Evolutionary conservation across 2,113 vertebrate genomes (phyloP), one percentile per base, ranked within the genome.

Genomic region (Oostethus manadensis): DNA sequence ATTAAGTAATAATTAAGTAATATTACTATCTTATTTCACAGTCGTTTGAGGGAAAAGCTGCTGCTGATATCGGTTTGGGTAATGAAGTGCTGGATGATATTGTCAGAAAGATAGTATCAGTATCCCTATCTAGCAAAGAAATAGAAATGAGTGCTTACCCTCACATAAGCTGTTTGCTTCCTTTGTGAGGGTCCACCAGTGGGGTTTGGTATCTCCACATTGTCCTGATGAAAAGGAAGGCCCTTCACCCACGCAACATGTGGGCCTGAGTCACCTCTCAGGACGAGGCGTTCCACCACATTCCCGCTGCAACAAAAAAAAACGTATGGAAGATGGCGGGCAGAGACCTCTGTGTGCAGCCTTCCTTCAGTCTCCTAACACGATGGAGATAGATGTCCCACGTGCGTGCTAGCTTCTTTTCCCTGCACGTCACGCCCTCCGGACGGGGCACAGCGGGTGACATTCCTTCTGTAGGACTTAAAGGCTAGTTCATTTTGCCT

Each of bases 331-430:
- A 79, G 65, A 67, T 33, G 23, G 23, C 50, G 26, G 23, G 13
- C 38, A 13, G 17, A 51, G 8, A 26, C 23, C 61, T 73, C 68
- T 71, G 55, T 26, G 48, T 14, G 10, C 51, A 15, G 43, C 57
- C 54, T 49, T 58, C 77, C 72, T 76, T 76, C 76, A 75, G 76
- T 77, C 77, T 58, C 59, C 51, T 86, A 59, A 76, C 87, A 88
- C 81, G 57, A 58, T 54, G 56, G 61, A 80, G 87, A 69, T 69
- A 86, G 82, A 86, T 81, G 45, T 68, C 80, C 70, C 82, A 80
- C 54, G 8, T 51, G 60, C 49, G 72, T 85, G 85, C 80, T 29
- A 82, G 77, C 33, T 62, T 42, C 38, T 44, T 48, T 8, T 15
- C 56, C 23, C 16, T 2, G 18, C 14, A 56, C 44, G 48, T 50